Evolutionary conservation across 2,888 invertebrate genomes (phyloP).

Genomic region (Chydorus sphaericus): DNA sequence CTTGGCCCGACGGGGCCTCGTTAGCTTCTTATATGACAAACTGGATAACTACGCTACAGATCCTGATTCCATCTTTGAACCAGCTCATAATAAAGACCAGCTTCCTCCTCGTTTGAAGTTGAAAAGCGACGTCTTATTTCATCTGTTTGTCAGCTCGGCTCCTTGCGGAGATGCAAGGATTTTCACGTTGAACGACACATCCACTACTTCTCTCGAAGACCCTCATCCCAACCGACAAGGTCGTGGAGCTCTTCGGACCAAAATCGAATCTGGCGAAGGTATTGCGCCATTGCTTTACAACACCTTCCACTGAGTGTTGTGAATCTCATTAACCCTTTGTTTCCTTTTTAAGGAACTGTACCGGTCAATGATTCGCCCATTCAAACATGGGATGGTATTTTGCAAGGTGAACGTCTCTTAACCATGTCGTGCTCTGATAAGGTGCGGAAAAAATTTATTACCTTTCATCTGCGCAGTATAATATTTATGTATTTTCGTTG

Average conservation of each 20-base stretch:
- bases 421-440: constrained; percentile 72
- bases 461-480: no score
- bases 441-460: no score
- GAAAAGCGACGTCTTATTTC: constrained; percentile 42
- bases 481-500: no score
- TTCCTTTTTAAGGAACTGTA: neutral
- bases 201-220: constrained; percentile 20
- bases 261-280: constrained; percentile 93
- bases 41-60: constrained; percentile 42
- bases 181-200: neutral
- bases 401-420: constrained; percentile 68
- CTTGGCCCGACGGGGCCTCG: constrained; percentile 48
- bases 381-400: constrained; percentile 33
- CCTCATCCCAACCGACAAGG: constrained; percentile 60
- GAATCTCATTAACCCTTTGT: neutral
- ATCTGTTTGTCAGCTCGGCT: constrained; percentile 91
- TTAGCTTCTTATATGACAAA: constrained; percentile 44
- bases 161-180: constrained; percentile 86
- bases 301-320: constrained; percentile 26
- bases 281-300: constrained; percentile 50
- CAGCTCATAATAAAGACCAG: no score
- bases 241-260: constrained; percentile 79
- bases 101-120: neutral
- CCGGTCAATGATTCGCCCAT: constrained; percentile 17
- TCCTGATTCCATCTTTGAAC: constrained; percentile 32